Base-by-base conservation (phyloP, 2,113 vertebrate genomes). In the Protomyctophum bolini region DNA sequence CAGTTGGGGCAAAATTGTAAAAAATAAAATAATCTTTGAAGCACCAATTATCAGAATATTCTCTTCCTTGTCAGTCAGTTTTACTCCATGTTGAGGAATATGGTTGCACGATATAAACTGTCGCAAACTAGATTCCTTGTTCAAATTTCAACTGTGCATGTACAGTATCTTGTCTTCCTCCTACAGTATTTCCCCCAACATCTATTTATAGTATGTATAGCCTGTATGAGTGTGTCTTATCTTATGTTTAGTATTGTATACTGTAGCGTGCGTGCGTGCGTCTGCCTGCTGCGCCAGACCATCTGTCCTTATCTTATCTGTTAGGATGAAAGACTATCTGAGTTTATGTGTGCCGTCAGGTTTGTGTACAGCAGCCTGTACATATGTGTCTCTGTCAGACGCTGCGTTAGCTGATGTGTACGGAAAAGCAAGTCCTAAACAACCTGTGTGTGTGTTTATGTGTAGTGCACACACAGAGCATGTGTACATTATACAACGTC, bases 241-340 rank as follows among this genome's bases (percentile, higher is more conserved):
- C 21, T 21, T 21, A 21, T 21, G 21, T 21, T 21, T 21, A 21
- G 21, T 21, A 21, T 21, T 70, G 11, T 41, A 21, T 21, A 21
- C 21, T 21, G 21, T 21, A 21, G 3, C 55, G 48, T 70, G 58
- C 73, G 59, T 68, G 63, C 66, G 28, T 81, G 6, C 0, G 61
- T 41, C 52, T 11, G 29, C 8, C 14, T 9, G 41, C 29, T 52
- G 50, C 8, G 50, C 12, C 9, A 10, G 50, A 4, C 9, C 1
- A 9, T 41, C 33, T 41, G 33, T 41, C 33, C 33, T 41, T 41
- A 41, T 41, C 33, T 41, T 41, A 41, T 41, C 7, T 58, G 57
- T 58, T 21, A 28, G 57, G 6, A 29, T 58, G 57, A 58, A 41
- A 41, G 33, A 41, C 33, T 21, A 33, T 58, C 9, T 58, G 28